Evolutionary conservation across 2,797 vertebrate species (phyloP), one percentile per base, ranked within the genome.

Genomic region (Amphiprion clarkii): DNA sequence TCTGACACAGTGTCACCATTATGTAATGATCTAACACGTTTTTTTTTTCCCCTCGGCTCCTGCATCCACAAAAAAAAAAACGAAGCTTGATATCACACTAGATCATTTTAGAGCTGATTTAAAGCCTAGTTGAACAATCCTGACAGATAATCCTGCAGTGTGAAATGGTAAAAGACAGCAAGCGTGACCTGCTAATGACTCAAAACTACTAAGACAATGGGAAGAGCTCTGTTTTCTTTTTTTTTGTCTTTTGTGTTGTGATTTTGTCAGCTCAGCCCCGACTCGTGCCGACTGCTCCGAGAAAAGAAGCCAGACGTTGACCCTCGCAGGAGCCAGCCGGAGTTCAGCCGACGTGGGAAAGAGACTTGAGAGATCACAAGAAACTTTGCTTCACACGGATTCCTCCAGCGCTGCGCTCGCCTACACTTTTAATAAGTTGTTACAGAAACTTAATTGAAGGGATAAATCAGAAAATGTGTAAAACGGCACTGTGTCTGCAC

Each of bases 401-500:
- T 60, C 51, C 51, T 21, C 13, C 25, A 27, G 27, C 6, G 5
- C 40, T 4, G 54, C 54, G 6, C 25, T 55, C 12, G 25, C 52
- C 53, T 11, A 9, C 5, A 19, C 52, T 74, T 7, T 64, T 64
- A 46, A 74, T 44, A 36, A 61, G 53, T 51, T 19, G 19, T 54
- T 23, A 4, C 40, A 42, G 0, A 0, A 3, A 58, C 39, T 70
- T 59, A 79, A 76, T 70, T 63, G 61, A 63, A 74, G 40, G 49
- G 46, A 76, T 59, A 61, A 73, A 76, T 82, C 36, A 44, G 21
- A 23, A 31, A 70, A 62, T 58, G 48, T 39, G 5, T 46, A 27
- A 72, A 67, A 69, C 27, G 54, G 49, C 42, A 64, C 31, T 2
- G 36, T 46, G 51, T 25, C 76, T 51, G 53, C 57, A 71, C 13